These are phyloP conservation scores for Acrocephalus scirpaceus DNA, from an alignment of 2,797 vertebrate species.

Conservation along the genomic window DNA sequence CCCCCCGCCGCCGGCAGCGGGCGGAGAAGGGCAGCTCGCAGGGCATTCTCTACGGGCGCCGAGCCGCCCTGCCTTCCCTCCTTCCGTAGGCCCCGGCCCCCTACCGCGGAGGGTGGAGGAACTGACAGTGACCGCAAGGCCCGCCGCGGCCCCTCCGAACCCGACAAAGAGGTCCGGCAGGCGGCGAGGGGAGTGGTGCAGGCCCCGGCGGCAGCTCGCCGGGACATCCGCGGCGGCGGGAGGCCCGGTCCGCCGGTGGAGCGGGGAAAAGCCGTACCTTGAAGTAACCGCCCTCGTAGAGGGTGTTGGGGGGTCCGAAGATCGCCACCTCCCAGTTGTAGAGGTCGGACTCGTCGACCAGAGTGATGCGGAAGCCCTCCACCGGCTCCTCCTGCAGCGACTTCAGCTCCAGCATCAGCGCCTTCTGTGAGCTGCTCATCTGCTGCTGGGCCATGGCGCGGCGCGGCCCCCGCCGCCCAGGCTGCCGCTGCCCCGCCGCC, in stretches of 20 bases:
- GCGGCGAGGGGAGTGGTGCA: neutral
- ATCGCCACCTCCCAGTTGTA: conserved; percentile 80
- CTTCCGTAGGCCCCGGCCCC: neutral
- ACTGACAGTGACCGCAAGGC: neutral
- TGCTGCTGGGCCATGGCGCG: conserved; percentile 91
- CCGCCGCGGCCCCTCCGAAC: neutral
- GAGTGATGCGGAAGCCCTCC: conserved; percentile 93
- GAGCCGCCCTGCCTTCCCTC: neutral
- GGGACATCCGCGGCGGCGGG: neutral
- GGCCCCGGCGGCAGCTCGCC: neutral
- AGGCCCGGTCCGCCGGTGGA: neutral
- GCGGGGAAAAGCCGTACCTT: conserved; percentile 78
- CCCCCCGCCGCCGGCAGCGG: neutral
- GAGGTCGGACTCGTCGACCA: conserved; percentile 94
- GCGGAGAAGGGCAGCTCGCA: neutral
- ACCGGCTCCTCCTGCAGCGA: conserved; percentile 95
- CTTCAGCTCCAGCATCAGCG: conserved; percentile 93
- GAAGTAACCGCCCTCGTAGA: conserved; percentile 94
- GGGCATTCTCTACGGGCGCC: neutral
- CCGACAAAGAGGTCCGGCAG: neutral
- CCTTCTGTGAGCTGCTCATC: conserved; percentile 96
- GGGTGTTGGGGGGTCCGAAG: conserved; percentile 93
- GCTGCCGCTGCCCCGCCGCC: neutral
- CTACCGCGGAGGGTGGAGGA: neutral
- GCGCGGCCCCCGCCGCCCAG: neutral